Evolutionary conservation across 2,797 vertebrate species (phyloP), one percentile per base, ranked within the genome.

Genomic region (Enteromius paludinosus): DNA sequence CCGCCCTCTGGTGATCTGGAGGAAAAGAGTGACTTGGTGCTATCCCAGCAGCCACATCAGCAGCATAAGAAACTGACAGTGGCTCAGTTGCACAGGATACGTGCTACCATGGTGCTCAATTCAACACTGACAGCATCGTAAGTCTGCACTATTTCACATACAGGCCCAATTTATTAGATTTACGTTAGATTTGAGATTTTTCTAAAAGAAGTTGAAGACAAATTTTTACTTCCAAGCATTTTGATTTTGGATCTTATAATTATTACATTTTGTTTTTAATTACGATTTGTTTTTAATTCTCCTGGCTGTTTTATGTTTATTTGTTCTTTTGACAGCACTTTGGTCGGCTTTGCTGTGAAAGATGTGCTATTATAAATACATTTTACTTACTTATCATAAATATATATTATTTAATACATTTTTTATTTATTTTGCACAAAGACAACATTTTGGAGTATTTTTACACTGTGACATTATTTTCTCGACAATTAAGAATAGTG

Each of bases 51-150:
- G 90, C 91, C 93, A 7, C 90, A 93, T 0, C 95, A 95, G 86
- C 94, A 90, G 5, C 95, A 92, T 88, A 93, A 94, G 87, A 95
- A 94, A 89, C 91, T 95, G 88, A 95, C 93, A 0, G 85, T 90
- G 4, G 92, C 97, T 0, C 96, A 99, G 92, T 96, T 99, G 62
- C 96, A 98, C 89, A 94, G 95, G 79, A 96, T 99, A 91, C 95
- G 96, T 87, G 98, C 97, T 89, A 97, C 96, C 14, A 89, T 99
- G 83, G 96, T 99, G 88, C 97, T 99, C 69, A 98, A 97, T 93
- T 98, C 98, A 90, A 98, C 98, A 0, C 96, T 99, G 89, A 98
- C 98, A 0, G 97, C 98, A 89, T 99, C 98, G 98, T 99, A 95
- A 95, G 97, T 93, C 25, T 56, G 10, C 23, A 45, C 6, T 66